phyloP scores from a whole-genome alignment of 2,797 vertebrate genomes.

The Cossypha heuglini region DNA sequence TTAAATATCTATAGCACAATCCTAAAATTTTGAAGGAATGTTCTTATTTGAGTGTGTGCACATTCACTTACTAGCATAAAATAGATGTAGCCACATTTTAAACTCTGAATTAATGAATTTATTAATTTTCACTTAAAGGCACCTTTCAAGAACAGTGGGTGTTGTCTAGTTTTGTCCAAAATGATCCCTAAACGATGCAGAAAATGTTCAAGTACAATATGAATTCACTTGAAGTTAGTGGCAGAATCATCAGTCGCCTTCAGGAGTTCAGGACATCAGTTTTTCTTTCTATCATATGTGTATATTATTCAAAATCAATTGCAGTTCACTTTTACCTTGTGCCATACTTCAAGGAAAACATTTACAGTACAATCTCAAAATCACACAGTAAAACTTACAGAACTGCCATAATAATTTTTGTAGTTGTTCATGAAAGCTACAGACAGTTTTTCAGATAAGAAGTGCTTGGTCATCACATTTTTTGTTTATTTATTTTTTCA shows the following conservation, averaged over 20 bases:
- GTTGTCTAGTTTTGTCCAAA: neutral
- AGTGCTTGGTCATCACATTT: neutral
- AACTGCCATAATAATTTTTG: neutral
- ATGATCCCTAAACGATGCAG: neutral
- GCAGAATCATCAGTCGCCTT: neutral
- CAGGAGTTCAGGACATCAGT: neutral
- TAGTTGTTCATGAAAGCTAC: neutral
- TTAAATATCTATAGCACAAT: neutral
- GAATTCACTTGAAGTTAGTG: neutral
- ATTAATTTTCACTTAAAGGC: neutral
- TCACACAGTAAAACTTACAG: neutral
- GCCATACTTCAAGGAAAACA: fast-evolving
- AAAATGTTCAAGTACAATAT: neutral
- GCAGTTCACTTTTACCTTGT: neutral
- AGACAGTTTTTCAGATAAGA: neutral
- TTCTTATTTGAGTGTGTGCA: neutral
- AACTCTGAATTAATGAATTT: neutral
- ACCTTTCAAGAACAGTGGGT: neutral
- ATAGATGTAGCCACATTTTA: neutral
- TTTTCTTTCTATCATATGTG: neutral
- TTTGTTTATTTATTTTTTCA: neutral
- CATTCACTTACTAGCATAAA: neutral
- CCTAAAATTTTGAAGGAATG: neutral
- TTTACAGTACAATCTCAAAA: neutral
- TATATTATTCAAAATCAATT: neutral